Conservation (phyloP, 2,113 vertebrate genomes). For the Sander vitreus region DNA sequence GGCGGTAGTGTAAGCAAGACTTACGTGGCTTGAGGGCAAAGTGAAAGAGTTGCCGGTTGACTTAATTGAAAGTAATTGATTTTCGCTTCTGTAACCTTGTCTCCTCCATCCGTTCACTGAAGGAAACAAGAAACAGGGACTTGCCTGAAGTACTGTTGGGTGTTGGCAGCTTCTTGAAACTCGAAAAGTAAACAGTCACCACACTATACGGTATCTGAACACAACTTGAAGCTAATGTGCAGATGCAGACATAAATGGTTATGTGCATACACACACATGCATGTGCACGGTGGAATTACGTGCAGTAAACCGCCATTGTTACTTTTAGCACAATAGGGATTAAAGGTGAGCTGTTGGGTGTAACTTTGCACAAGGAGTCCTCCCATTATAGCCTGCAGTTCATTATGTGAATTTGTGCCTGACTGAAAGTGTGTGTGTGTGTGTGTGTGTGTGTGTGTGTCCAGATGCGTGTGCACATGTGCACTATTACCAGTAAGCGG, state of each 20-base stretch:
- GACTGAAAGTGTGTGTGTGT: constrained; percentile 19
- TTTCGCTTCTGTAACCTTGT: constrained; percentile 81
- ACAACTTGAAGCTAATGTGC: constrained; percentile 63
- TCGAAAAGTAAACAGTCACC: constrained; percentile 62
- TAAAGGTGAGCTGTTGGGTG: constrained; percentile 68
- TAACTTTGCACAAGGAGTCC: constrained; percentile 63
- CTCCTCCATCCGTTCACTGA: constrained; percentile 88
- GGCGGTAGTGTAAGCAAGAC: constrained; percentile 56
- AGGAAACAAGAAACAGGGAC: constrained; percentile 82
- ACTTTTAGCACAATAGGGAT: constrained; percentile 67
- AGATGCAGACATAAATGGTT: constrained; percentile 30
- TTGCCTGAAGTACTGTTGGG: constrained; percentile 83
- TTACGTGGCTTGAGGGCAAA: constrained; percentile 84
- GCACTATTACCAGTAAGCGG: constrained; percentile 78
- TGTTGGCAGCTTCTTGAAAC: constrained; percentile 66
- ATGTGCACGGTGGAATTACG: constrained; percentile 23
- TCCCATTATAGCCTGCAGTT: constrained; percentile 69
- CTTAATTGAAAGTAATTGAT: constrained; percentile 98
- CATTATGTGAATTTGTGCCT: constrained; percentile 66
- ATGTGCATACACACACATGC: neutral
- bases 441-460: constrained; percentile 12
- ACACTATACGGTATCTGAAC: constrained; percentile 11
- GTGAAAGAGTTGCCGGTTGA: constrained; percentile 91
- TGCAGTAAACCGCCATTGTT: constrained; percentile 60
- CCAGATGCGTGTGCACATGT: constrained; percentile 53